Base-by-base conservation (phyloP, 2,888 invertebrate genomes). In the Heliconius aoede region DNA sequence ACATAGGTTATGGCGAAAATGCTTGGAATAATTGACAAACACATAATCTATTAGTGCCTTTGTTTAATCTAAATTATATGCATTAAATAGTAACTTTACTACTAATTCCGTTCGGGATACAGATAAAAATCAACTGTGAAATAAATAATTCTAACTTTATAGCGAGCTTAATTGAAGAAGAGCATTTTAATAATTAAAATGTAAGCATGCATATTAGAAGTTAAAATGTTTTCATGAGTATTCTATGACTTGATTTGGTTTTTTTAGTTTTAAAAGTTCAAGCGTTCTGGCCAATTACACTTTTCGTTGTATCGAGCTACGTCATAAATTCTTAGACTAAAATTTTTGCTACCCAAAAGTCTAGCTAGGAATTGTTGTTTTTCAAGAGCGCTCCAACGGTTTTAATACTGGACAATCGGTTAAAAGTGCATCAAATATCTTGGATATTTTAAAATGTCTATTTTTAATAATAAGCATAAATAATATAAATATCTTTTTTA, bases 1-100 rank as follows among this genome's bases (percentile, higher is more conserved):
- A 74, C 36, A 71, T 69, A 65, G 21, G 15, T 51, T 67, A 65
- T 74, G 21, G 51, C 73, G 65, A 68, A 26, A 76, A 69, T 64
- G 73, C 46, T 71, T 26, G 28, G 55, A 72, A 73, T 78, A 78
- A 78, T 78, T 78, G 76, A 80, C 78, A 73, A 73, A 75, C 72
- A 80, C 76, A 80, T 77, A 77, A 79, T 73, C 76, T 77, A 76
- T 79, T 74, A 79, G 80, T 77, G 80, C 77, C 78, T 74, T 40
- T 15, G 21, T 74, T 40, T 68, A 71, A 73, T 51, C 62, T 76
- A 76, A 69, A 24, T 26, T 28, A 28, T 26, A 46, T 30, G 55
- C 28, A 51, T 8, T 51, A 51, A 51, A 28, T 69, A 69, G 64
- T 32, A 24, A 65, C 24, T 24, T n/a, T n/a, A n/a, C n/a, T n/a